Evolutionary conservation across 1,140 invertebrate species (phyloP), one percentile per base, ranked within the genome.

Genomic region (Doryteuthis pealeii): DNA sequence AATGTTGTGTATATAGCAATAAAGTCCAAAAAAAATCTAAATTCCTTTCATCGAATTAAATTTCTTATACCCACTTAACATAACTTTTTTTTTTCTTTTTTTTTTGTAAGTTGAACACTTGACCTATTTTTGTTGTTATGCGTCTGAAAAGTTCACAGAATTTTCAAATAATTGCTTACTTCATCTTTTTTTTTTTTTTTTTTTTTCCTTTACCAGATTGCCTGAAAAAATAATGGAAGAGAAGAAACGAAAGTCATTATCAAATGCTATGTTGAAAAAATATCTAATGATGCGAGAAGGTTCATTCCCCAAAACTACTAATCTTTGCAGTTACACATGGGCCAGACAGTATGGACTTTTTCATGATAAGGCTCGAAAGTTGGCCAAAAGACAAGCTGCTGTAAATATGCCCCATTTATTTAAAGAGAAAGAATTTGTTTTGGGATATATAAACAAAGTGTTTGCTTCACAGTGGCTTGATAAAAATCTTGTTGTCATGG

Each of bases 401-500:
- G 22, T 62, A n/a, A 62, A 81, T 18, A 74, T 87, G 71, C 87
- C 87, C 45, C 69, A 75, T 18, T 65, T 86, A 5, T 74, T 88
- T 12, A 54, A 74, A 68, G 86, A 87, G 76, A 82, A 82, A 67
- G 86, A 88, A 77, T 86, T 79, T 73, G 71, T 81, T 32, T 70
- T 88, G n/a, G 86, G 85, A 49, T 77, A 79, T 32, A 94, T 96
- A 88, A 97, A 98, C 89, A 98, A 98, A 91, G 82, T 98, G 65
- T 98, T 98, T 89, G 96, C 96, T 87, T 96, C 96, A 0, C 93
- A 97, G 87, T 99, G 96, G 96, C 90, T 98, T 26, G 96, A 94
- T 82, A 94, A 96, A 89, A 91, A 94, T 85, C 95, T 97, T 90
- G 94, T 98, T 74, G 95, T 97, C 4, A 95, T 97, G 88, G 96